phyloP scores from a whole-genome alignment of 2,888 invertebrate species.

The Trichogramma evanescens region DNA sequence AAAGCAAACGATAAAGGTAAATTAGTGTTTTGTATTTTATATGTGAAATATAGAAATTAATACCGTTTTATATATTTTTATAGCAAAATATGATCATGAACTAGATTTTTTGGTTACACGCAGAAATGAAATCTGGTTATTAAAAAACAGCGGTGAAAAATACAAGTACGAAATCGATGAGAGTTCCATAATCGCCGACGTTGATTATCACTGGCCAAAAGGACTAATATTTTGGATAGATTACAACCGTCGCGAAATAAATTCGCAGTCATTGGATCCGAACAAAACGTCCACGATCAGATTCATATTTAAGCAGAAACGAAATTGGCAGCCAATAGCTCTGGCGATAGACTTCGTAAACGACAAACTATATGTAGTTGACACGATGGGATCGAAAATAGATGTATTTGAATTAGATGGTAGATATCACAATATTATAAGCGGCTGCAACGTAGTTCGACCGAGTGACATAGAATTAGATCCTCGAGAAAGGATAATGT shows the following conservation, averaged over 20 bases:
- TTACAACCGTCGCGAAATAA: constrained; percentile 1
- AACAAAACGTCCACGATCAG: constrained; percentile 2
- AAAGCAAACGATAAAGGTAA: no score
- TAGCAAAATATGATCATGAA: no score
- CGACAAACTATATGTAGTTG: constrained; percentile 16
- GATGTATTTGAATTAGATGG: constrained; percentile 13
- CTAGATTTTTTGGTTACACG: constrained; percentile 14
- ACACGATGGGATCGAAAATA: constrained; percentile 8
- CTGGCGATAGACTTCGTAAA: constrained; percentile 11
- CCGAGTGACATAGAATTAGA: constrained; percentile 12
- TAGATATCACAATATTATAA: not conserved
- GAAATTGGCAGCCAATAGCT: constrained; percentile 11
- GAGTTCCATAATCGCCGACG: constrained; percentile 4
- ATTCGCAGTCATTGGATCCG: constrained; percentile 7
- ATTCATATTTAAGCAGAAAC: constrained; percentile 8
- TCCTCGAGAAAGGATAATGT: constrained; percentile 5
- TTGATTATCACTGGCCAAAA: constrained; percentile 14
- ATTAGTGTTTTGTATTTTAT: no score
- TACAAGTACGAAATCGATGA: constrained; percentile 5
- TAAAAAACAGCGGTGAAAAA: constrained; percentile 1
- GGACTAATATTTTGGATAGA: constrained; percentile 18
- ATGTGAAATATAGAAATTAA: no score
- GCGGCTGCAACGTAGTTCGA: constrained; percentile 3
- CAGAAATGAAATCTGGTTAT: constrained; percentile 13
- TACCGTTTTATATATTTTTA: no score